These are phyloP conservation scores for Temnothorax nylanderi DNA, from an alignment of 1,140 invertebrate species.

Conservation along the genomic window DNA sequence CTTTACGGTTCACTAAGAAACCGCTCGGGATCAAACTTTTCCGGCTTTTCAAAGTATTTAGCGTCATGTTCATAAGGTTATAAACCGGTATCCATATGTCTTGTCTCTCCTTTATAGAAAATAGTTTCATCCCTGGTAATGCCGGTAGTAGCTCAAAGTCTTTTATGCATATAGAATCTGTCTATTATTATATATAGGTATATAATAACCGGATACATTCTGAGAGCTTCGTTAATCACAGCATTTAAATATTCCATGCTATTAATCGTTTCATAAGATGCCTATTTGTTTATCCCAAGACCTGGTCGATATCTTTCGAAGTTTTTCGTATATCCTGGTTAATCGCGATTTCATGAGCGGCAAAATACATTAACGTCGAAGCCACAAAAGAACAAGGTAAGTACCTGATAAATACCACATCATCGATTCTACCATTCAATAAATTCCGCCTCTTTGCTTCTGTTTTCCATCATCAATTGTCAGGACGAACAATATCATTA, in stretches of 20 bases:
- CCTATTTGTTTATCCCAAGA: not conserved
- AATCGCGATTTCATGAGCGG: not conserved
- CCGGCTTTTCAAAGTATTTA: not conserved
- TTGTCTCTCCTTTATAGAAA: not conserved
- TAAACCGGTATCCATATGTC: not conserved
- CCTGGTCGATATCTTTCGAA: not conserved
- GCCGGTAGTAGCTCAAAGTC: not conserved
- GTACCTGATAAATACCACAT: not conserved
- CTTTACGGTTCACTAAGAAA: not conserved
- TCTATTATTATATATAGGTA: not conserved
- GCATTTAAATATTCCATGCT: not conserved
- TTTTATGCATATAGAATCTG: not conserved
- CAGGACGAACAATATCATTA: not conserved
- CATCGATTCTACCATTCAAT: not conserved
- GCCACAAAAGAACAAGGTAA: not conserved
- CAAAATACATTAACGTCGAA: not conserved
- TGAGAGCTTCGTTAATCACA: not conserved
- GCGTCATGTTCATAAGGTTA: not conserved
- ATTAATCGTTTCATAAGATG: not conserved
- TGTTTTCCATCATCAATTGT: not conserved
- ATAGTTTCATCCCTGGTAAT: not conserved
- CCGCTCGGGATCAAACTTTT: not conserved
- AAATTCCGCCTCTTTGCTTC: not conserved
- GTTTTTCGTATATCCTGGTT: not conserved
- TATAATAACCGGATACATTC: not conserved